phyloP scores from a whole-genome alignment of 2,113 vertebrate species.

The Spea bombifrons region DNA sequence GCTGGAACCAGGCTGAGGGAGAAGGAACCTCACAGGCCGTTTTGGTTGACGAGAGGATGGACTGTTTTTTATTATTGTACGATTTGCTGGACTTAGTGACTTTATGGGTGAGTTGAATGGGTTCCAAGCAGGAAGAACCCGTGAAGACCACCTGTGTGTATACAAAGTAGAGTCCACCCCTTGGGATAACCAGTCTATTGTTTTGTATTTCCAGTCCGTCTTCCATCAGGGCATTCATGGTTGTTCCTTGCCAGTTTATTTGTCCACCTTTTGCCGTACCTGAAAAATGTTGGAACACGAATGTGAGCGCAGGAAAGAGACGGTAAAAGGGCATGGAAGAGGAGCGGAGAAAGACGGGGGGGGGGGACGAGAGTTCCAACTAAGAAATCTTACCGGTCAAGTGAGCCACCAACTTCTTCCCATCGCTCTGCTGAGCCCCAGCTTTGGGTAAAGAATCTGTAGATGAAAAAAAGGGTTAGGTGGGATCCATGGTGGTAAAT shows the following conservation, averaged over 20 bases:
- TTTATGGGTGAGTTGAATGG: conserved; percentile 52
- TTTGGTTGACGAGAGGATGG: conserved; percentile 59
- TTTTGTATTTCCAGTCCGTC: conserved; percentile 44
- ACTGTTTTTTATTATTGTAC: conserved; percentile 22
- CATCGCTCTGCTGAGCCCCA: conserved; percentile 1
- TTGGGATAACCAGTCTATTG: conserved; percentile 55
- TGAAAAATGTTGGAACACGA: not conserved
- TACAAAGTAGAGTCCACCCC: conserved; percentile 58
- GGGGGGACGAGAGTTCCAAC: not conserved
- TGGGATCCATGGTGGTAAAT: not conserved
- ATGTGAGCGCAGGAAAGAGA: conserved; percentile 2
- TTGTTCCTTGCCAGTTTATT: conserved; percentile 11
- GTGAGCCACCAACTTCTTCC: conserved; percentile 21
- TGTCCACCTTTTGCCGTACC: too few species aligned
- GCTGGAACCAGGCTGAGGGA: conserved; percentile 53
- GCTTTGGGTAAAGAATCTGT: conserved; percentile 16
- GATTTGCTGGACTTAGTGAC: conserved; percentile 32
- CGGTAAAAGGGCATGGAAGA: conserved; percentile 12
- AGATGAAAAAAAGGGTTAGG: not conserved
- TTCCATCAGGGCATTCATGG: conserved; percentile 41
- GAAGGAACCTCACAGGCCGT: conserved; percentile 54
- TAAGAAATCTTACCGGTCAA: conserved; percentile 10
- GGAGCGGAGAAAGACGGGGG: not conserved
- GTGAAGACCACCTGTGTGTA: conserved; percentile 64
- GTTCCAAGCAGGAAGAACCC: conserved; percentile 43